Evolutionary conservation across 92 coral and sea anemone genomes (phyloP).

Genomic region (Metridium senile): DNA sequence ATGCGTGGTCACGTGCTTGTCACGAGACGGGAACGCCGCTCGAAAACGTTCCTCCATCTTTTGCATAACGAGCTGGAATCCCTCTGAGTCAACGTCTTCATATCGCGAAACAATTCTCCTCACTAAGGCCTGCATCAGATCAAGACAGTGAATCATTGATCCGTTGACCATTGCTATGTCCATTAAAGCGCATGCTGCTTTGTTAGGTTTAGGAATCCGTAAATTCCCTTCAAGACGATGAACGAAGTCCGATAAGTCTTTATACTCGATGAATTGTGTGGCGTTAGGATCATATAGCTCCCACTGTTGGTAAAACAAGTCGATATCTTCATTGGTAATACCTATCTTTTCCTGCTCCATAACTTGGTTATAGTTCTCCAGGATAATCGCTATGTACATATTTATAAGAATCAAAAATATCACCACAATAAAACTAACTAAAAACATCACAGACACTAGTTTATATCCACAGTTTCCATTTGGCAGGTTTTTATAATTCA

Average conservation of each 20-base stretch:
- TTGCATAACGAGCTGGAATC: conserved; percentile 75
- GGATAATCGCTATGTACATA: conserved; percentile 94
- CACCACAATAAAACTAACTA: conserved; percentile 73
- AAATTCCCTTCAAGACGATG: conserved; percentile 80
- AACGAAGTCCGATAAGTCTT: conserved; percentile 85
- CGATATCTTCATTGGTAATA: conserved; percentile 89
- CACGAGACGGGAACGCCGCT: conserved; percentile 81
- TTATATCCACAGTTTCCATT: conserved; percentile 88
- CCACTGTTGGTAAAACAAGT: conserved; percentile 89
- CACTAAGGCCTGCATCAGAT: conserved; percentile 89
- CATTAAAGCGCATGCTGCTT: conserved; percentile 90
- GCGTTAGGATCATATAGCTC: conserved; percentile 84
- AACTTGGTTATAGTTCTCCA: conserved; percentile 91
- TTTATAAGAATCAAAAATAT: conserved; percentile 89
- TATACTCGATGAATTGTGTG: conserved; percentile 79
- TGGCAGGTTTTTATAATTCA: conserved; percentile 61
- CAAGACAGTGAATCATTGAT: conserved; percentile 83
- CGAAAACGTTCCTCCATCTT: conserved; percentile 88
- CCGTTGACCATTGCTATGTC: conserved; percentile 86
- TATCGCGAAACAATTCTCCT: conserved; percentile 76
- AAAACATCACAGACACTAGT: conserved; percentile 56
- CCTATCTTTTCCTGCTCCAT: conserved; percentile 96
- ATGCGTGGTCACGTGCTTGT: conserved; percentile 58
- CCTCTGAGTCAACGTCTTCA: conserved; percentile 75
- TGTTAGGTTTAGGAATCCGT: conserved; percentile 79